Base-by-base conservation (phyloP, 2,797 vertebrate genomes). In the Champsocephalus gunnari region DNA sequence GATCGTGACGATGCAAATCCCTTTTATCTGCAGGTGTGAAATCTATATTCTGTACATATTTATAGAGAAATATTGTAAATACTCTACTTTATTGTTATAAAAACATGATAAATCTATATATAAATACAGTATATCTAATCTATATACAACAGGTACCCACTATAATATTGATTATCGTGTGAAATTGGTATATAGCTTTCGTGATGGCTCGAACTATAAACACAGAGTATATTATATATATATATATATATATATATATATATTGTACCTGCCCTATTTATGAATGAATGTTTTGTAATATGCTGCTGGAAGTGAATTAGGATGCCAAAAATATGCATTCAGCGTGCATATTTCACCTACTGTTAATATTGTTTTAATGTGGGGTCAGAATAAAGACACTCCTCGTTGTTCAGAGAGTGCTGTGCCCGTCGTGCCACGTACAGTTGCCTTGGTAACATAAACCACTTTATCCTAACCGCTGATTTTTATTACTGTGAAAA, bases 401-500 rank as follows among this genome's bases (percentile, higher is more conserved):
- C 85, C 75, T 68, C 89, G 86, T 85, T 75, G 84, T 80, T 90
- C 83, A 77, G 85, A 84, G 79, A 91, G 87, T 87, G 82, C 88
- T 86, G 89, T 91, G 89, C 84, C 88, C 89, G 66, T 89, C 32
- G 92, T 90, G 88, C 91, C 91, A 88, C 83, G 82, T 91, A 91
- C 87, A 79, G 89, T 93, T 94, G 92, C 93, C 93, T 94, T 93
- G 92, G 91, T 92, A 93, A 94, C 91, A 85, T 80, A 82, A 91
- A 92, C 79, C 87, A 85, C 77, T 84, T 87, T 88, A 88, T 87
- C 86, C 82, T 87, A 89, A 88, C 77, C 80, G 72, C 82, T 72
- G 84, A 86, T 88, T 89, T 91, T 87, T 93, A 80, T 87, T 88
- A 90, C 89, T 92, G 89, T 93, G 89, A 90, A 38, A 89, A 87